Percentiles rank a stretch among this genome's conserved stretches.
phyloP scores from a whole-genome alignment of 1,140 invertebrate genomes.

The Diachasmimorpha longicaudata region DNA sequence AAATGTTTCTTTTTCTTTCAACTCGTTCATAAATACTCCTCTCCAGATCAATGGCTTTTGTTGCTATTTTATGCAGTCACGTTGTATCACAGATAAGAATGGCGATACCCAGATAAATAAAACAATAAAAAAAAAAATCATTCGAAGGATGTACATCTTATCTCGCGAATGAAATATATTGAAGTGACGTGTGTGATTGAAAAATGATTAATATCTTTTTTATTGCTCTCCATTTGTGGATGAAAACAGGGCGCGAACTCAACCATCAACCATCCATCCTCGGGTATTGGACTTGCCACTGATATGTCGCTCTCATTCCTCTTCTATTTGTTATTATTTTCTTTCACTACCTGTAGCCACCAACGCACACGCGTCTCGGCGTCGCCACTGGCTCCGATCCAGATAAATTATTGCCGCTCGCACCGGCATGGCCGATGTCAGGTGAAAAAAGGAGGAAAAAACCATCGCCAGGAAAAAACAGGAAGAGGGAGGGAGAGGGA shows the following conservation, averaged over 20 bases:
- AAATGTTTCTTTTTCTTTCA: not conserved
- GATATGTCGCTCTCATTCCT: conserved; percentile 17
- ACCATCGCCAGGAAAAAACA: conserved; percentile 13
- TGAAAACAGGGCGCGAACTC: conserved; percentile 21
- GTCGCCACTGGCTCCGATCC: conserved; percentile 10
- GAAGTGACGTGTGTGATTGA: conserved; percentile 12
- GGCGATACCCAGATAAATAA: not conserved
- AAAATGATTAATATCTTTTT: conserved; percentile 29
- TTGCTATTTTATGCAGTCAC: not conserved
- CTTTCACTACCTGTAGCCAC: conserved; percentile 26
- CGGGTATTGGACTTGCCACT: conserved; percentile 6
- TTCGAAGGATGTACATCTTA: not conserved
- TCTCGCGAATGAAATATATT: not conserved
- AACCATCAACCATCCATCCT: conserved; percentile 28
- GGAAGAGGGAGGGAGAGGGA: not conserved
- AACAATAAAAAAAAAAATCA: not conserved
- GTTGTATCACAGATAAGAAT: not conserved
- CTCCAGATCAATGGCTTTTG: not conserved
- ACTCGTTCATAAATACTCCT: not conserved
- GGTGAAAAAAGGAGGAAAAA: not conserved
- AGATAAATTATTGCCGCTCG: conserved; percentile 45
- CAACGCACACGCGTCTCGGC: conserved; percentile 40
- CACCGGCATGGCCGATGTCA: conserved; percentile 29
- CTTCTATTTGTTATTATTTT: conserved; percentile 30
- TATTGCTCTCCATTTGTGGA: conserved; percentile 18